A percentile compares a stretch with the other conserved stretches of the same genome.
Conservation (phyloP, 2,888 invertebrate genomes). For the Cephus pulcher region DNA sequence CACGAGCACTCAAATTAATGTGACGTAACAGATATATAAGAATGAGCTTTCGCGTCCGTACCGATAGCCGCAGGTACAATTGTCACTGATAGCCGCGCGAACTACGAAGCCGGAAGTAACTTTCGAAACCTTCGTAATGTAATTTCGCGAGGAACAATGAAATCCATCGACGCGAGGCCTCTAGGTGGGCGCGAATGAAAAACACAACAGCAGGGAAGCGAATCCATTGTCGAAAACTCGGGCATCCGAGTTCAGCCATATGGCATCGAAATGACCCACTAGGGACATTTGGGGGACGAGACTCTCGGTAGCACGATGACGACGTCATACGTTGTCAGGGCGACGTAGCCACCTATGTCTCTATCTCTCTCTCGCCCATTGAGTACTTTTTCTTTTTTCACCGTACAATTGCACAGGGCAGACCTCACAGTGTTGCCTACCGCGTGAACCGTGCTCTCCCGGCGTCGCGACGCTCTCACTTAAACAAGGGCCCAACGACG, state of each 20-base stretch:
- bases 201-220: slow-evolving; percentile 9
- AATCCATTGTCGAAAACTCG: slow-evolving; percentile 44
- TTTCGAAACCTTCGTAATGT: neutral
- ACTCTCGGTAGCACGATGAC: neutral
- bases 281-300: slow-evolving; percentile 7
- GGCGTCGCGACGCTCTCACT: slow-evolving; percentile 34
- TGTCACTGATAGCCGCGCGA: neutral
- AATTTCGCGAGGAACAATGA: neutral
- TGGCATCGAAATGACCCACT: slow-evolving; percentile 51
- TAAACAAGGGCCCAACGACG: slow-evolving; percentile 26
- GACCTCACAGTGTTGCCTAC: neutral
- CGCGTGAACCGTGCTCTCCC: neutral
- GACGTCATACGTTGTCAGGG: neutral
- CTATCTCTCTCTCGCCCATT: slow-evolving; percentile 16
- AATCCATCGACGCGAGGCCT: neutral
- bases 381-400: slow-evolving; percentile 25
- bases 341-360: neutral
- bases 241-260: slow-evolving; percentile 45
- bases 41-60: neutral
- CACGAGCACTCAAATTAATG: neutral
- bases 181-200: neutral
- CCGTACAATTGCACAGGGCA: slow-evolving; percentile 9
- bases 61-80: neutral
- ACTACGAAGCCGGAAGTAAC: neutral
- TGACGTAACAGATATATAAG: neutral